Percentiles rank a stretch among this genome's conserved stretches.
phyloP scores from a whole-genome alignment of 2,113 vertebrate genomes.

The Saimiri boliviensis region DNA sequence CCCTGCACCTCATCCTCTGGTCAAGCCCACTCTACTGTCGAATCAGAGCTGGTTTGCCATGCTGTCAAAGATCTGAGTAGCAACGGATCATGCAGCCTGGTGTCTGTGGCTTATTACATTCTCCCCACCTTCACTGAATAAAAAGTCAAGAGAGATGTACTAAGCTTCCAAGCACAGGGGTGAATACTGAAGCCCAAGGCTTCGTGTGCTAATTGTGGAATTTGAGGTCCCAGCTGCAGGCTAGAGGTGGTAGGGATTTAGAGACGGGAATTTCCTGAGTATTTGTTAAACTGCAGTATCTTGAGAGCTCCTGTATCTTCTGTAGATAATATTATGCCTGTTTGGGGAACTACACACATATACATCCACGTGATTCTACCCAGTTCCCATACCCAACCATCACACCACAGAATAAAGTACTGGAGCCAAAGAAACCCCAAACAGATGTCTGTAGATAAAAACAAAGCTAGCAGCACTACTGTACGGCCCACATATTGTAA shows the following conservation, averaged over 20 bases:
- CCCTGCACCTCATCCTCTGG: background rate
- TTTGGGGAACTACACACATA: background rate
- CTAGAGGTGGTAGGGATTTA: background rate
- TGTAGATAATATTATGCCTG: background rate
- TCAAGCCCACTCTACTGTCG: background rate
- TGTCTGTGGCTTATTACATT: background rate
- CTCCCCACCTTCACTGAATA: background rate
- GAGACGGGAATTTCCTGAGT: background rate
- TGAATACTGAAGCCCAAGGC: conserved; percentile 13
- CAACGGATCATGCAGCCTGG: background rate
- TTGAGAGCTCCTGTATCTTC: background rate
- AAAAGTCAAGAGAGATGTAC: background rate
- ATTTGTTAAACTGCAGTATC: conserved; percentile 23
- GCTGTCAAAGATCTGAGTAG: background rate
- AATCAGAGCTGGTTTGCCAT: background rate
- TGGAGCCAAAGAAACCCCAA: conserved; percentile 51
- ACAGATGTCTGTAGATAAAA: conserved; percentile 54
- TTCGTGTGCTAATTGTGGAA: background rate
- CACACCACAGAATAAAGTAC: conserved; percentile 18
- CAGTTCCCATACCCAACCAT: background rate
- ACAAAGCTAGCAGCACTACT: conserved; percentile 30
- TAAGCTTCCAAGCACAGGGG: background rate
- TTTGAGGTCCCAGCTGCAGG: conserved; percentile 49
- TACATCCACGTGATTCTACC: background rate
- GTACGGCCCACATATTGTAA: background rate